Evolutionary conservation across 2,888 invertebrate species (phyloP).

Genomic region (Toxonevra muliebris): DNA sequence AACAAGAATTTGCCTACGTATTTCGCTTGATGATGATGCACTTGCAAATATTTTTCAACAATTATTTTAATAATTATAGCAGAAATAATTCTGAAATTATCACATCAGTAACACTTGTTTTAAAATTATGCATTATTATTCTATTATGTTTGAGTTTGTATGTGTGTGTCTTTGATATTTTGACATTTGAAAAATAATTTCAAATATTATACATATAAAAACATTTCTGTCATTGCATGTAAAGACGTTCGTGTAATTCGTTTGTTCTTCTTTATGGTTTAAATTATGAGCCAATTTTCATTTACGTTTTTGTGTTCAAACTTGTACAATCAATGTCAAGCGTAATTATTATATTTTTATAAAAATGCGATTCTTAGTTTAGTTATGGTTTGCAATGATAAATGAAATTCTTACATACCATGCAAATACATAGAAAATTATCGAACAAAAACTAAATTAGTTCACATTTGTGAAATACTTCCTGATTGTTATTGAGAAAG

Average conservation of each 20-base stretch:
- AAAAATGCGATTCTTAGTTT: constrained; percentile 18
- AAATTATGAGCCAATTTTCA: constrained; percentile 17
- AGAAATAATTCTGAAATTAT: constrained; percentile 13
- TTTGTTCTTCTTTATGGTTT: background rate
- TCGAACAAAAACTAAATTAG: background rate
- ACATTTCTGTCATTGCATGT: background rate
- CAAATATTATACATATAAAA: background rate
- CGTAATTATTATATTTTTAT: constrained; percentile 22
- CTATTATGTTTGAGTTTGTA: constrained; percentile 46
- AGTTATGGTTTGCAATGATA: background rate
- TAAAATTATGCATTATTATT: constrained; percentile 39
- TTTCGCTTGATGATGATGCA: too few species aligned
- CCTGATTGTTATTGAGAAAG: background rate
- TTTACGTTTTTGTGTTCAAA: constrained; percentile 17
- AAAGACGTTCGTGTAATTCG: background rate
- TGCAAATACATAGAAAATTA: constrained; percentile 11
- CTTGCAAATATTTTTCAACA: background rate
- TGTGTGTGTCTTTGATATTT: constrained; percentile 8
- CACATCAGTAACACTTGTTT: constrained; percentile 40
- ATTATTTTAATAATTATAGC: constrained; percentile 8
- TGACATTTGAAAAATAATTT: constrained; percentile 16
- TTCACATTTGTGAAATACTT: constrained; percentile 1
- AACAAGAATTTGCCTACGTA: too few species aligned
- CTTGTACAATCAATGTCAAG: constrained; percentile 35
- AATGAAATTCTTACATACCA: constrained; percentile 13